phyloP scores from a whole-genome alignment of 37 sponge, comb jelly and placozoan genomes.

The Ianthella basta region DNA sequence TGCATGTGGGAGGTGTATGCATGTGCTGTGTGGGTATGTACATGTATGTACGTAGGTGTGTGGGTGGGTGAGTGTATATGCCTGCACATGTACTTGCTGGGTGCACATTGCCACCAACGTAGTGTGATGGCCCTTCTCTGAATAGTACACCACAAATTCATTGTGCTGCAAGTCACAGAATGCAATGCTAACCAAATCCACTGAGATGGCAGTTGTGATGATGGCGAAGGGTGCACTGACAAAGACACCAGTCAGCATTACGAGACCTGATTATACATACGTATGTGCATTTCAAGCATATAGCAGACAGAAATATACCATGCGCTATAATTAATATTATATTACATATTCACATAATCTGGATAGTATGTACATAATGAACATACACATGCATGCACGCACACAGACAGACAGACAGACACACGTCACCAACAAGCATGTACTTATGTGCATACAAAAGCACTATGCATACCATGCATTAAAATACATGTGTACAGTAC shows the following conservation, averaged over 20 bases:
- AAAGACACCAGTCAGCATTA: constrained; percentile 64
- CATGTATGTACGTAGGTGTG: background rate
- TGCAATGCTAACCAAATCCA: constrained; percentile 54
- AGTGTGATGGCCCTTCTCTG: no score
- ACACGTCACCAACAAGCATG: background rate
- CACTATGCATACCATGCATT: no score
- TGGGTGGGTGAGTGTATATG: no score
- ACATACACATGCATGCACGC: background rate
- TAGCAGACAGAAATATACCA: no score
- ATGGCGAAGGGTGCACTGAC: constrained; percentile 87
- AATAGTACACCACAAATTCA: no score
- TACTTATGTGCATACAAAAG: background rate
- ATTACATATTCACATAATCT: background rate
- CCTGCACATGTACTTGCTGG: no score
- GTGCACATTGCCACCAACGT: no score
- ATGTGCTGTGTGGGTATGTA: background rate
- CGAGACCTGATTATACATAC: constrained; percentile 29
- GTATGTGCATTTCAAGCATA: no score
- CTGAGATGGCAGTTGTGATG: constrained; percentile 91
- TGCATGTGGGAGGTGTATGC: background rate
- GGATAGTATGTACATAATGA: background rate
- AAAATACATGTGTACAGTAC: no score
- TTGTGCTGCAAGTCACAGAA: no score
- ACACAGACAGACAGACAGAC: background rate
- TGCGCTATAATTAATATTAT: background rate